Evolutionary conservation across 2,113 vertebrate genomes (phyloP).

Genomic region (Dascyllus trimaculatus): DNA sequence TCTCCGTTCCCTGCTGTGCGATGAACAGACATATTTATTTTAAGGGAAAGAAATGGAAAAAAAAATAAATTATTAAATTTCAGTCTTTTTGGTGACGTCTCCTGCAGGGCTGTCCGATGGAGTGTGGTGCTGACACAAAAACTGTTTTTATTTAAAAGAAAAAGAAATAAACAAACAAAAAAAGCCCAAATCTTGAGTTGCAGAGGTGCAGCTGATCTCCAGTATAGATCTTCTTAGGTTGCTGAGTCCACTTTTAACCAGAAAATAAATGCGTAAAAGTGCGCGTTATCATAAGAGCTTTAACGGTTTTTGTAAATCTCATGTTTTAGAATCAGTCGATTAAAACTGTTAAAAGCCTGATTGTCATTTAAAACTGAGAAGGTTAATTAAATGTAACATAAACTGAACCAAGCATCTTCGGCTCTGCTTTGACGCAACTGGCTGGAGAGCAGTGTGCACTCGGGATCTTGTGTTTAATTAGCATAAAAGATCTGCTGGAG

Average conservation of each 20-base stretch:
- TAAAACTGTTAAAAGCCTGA: neutral
- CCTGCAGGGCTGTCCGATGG: constrained; percentile 63
- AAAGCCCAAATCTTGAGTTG: neutral
- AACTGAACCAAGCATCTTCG: neutral
- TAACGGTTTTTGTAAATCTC: neutral
- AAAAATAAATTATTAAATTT: neutral
- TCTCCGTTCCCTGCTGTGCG: neutral
- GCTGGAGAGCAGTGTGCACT: constrained; percentile 64
- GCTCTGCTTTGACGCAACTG: constrained; percentile 36
- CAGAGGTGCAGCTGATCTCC: neutral
- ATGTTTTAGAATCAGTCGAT: neutral
- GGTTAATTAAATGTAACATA: neutral
- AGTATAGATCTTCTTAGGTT: neutral
- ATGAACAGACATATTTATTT: neutral
- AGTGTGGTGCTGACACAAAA: constrained; percentile 69
- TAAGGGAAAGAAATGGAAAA: neutral
- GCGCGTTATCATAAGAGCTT: neutral
- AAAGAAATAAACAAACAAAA: neutral
- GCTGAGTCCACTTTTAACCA: neutral
- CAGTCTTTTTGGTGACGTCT: neutral
- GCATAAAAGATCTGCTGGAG: constrained; percentile 84
- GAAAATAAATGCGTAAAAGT: neutral
- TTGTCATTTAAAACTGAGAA: neutral
- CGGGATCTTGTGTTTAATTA: constrained; percentile 83
- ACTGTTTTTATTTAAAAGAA: neutral